Percentiles rank a stretch among this genome's conserved stretches.
Evolutionary conservation across 2,888 invertebrate species (phyloP).

Genomic region (Drosophila prostipennis): DNA sequence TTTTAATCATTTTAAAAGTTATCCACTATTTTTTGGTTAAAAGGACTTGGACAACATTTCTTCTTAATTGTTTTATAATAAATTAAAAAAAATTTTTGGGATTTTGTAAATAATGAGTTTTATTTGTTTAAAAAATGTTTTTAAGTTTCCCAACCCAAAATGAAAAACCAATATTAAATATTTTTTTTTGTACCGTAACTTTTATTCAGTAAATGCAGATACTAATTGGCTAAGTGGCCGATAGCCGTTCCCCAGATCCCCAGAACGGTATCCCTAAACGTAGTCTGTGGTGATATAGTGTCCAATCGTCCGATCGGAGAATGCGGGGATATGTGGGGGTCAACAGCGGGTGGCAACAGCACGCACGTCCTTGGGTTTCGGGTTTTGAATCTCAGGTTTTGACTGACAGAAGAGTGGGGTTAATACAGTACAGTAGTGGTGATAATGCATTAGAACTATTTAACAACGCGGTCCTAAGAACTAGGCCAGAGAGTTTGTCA

Average conservation of each 20-base stretch:
- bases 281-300: slow-evolving; percentile 25
- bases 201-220: slow-evolving; percentile 84
- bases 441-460: slow-evolving; percentile 64
- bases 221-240: slow-evolving; percentile 72
- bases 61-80: no score
- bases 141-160: neutral
- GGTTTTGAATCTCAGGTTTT: slow-evolving; percentile 19
- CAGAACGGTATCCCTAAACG: slow-evolving; percentile 59
- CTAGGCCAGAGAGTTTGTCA: slow-evolving; percentile 20
- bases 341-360: slow-evolving; percentile 49
- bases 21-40: no score
- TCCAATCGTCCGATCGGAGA: slow-evolving; percentile 30
- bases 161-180: no score
- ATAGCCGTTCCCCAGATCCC: slow-evolving; percentile 61
- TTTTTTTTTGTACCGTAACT: slow-evolving; percentile 82
- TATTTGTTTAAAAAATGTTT: no score
- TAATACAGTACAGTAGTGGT: neutral
- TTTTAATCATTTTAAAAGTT: no score
- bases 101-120: no score
- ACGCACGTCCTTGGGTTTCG: slow-evolving; percentile 55
- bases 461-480: slow-evolving; percentile 60
- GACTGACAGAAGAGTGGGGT: slow-evolving; percentile 3
- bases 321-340: slow-evolving; percentile 11
- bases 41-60: no score
- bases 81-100: no score